These are phyloP conservation scores for Philypnodon macrostomus DNA, from an alignment of 2,797 vertebrate genomes.

Conservation along the genomic window DNA sequence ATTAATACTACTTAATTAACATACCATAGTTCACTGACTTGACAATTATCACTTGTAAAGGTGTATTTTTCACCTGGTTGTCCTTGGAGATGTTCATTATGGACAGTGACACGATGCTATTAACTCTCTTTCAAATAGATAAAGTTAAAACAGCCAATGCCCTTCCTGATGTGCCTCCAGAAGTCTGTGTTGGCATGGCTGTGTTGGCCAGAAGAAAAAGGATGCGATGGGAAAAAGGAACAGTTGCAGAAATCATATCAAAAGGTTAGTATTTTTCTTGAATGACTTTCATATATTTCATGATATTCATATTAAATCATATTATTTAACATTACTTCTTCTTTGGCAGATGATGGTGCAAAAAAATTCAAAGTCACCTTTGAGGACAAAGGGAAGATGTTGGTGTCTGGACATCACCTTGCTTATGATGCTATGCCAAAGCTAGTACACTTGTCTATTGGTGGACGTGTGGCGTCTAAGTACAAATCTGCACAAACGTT, in stretches of 20 bases:
- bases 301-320: neutral
- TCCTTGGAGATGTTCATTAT: neutral
- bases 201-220: slow-evolving; percentile 55
- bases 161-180: neutral
- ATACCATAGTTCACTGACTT: too few species aligned
- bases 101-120: neutral
- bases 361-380: slow-evolving; percentile 86
- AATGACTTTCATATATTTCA: neutral
- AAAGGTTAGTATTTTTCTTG: slow-evolving; percentile 39
- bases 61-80: neutral
- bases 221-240: slow-evolving; percentile 54
- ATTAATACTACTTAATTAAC: too few species aligned
- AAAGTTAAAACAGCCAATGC: neutral
- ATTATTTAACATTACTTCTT: neutral
- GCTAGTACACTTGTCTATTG: slow-evolving; percentile 75
- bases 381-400: slow-evolving; percentile 80
- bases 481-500: slow-evolving; percentile 69
- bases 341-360: slow-evolving; percentile 28
- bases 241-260: slow-evolving; percentile 42
- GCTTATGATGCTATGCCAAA: slow-evolving; percentile 75
- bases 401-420: slow-evolving; percentile 88
- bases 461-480: slow-evolving; percentile 84
- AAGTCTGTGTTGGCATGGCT: slow-evolving; percentile 30
- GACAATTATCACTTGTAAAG: too few species aligned
- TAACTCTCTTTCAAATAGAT: neutral